Evolutionary conservation across 2,888 invertebrate genomes (phyloP).

Genomic region (Odontothrips loti): DNA sequence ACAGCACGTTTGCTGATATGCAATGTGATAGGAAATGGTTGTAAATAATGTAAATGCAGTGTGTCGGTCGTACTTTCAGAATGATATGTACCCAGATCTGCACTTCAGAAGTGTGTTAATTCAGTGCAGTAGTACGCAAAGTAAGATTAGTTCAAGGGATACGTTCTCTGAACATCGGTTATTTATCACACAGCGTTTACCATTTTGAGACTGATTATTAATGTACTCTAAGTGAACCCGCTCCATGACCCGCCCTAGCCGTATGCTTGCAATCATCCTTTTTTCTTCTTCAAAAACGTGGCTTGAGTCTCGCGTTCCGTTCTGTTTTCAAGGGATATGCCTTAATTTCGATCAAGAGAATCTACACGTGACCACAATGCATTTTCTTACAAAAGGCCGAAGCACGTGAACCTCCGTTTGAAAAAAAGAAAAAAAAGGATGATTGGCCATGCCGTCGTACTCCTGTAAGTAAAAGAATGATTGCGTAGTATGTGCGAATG

Average conservation of each 20-base stretch:
- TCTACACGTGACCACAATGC: no score
- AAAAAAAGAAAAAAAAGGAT: no score
- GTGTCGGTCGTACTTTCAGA: neutral
- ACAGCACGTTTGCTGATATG: neutral
- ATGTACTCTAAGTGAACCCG: neutral
- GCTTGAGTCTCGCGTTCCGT: neutral
- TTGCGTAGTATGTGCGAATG: neutral
- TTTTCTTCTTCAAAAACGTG: neutral
- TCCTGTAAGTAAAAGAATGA: no score
- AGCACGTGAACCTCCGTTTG: no score
- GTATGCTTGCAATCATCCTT: neutral
- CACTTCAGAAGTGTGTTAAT: neutral
- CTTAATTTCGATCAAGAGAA: no score
- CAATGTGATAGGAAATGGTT: neutral
- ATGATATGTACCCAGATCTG: neutral
- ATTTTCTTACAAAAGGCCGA: no score
- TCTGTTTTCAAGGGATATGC: no score
- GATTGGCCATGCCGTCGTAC: no score
- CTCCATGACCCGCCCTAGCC: neutral
- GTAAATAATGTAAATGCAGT: neutral
- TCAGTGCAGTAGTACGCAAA: neutral
- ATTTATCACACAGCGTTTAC: neutral
- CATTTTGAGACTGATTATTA: constrained; percentile 14
- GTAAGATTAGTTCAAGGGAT: neutral
- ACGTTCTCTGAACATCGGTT: neutral